These are phyloP conservation scores for Spodoptera exigua DNA, from an alignment of 2,888 invertebrate species.

Conservation along the genomic window DNA sequence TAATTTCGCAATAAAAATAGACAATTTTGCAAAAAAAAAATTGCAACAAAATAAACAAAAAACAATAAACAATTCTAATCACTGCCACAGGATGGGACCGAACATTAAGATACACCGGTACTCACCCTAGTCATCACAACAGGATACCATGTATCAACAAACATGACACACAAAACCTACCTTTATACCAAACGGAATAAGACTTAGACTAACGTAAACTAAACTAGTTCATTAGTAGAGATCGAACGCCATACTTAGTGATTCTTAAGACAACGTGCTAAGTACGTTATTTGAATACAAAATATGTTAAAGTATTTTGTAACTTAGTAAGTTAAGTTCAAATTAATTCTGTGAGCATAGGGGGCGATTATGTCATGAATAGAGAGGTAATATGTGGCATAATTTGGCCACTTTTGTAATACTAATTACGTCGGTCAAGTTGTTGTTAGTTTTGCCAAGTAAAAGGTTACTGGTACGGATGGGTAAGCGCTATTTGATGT, in stretches of 20 bases:
- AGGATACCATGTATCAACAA: constrained; percentile 27
- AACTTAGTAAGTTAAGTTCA: constrained; percentile 13
- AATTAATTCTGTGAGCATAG: constrained; percentile 9
- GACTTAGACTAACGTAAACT: too few relatives aligned
- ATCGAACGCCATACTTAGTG: constrained; percentile 53
- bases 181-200: too few relatives aligned
- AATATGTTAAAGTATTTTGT: constrained; percentile 24
- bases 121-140: constrained; percentile 34
- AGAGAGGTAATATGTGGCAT: constrained; percentile 4
- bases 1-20: too few relatives aligned
- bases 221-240: constrained; percentile 10
- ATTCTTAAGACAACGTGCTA: constrained; percentile 32
- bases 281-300: constrained; percentile 48
- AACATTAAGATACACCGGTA: constrained; percentile 41
- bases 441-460: too few relatives aligned
- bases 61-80: constrained; percentile 24
- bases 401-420: too few relatives aligned
- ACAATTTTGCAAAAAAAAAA: neutral
- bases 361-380: constrained; percentile 24
- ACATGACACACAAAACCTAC: too few relatives aligned
- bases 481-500: too few relatives aligned
- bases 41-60: neutral
- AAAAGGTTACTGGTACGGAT: too few relatives aligned
- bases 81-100: constrained; percentile 33
- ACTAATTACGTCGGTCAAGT: too few relatives aligned